Percentiles rank a stretch among this genome's conserved stretches.
Evolutionary conservation across 2,888 invertebrate species (phyloP).

Genomic region (Epinotia ramella): DNA sequence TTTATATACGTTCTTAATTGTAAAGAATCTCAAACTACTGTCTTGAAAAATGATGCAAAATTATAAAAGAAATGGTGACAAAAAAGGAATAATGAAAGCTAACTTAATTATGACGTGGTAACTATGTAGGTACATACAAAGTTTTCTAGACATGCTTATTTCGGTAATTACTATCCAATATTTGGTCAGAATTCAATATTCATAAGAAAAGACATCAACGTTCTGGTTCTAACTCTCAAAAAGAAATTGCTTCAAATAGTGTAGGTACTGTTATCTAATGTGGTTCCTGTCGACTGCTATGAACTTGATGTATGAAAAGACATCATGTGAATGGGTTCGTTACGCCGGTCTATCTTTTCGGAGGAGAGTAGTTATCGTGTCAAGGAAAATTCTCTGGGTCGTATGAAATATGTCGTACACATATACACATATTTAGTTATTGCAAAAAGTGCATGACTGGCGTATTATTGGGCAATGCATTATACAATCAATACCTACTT

Average conservation of each 20-base stretch:
- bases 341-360: slow-evolving; percentile 5
- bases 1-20: no score
- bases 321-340: slow-evolving; percentile 32
- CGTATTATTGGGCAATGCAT: not conserved
- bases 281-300: not conserved
- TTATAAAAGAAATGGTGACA: no score
- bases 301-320: slow-evolving; percentile 18
- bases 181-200: not conserved
- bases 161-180: not conserved
- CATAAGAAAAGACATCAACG: slow-evolving; percentile 32
- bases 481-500: no score
- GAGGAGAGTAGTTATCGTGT: slow-evolving; percentile 9
- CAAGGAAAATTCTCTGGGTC: slow-evolving; percentile 12
- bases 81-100: no score
- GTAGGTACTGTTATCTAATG: not conserved
- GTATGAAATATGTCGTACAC: not conserved
- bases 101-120: no score
- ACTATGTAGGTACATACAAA: no score
- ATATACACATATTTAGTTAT: not conserved
- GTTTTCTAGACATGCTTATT: no score
- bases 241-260: not conserved
- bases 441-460: not conserved
- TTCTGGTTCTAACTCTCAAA: not conserved
- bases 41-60: no score
- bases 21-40: no score